These are phyloP conservation scores for Limnephilus auricula DNA, from an alignment of 2,888 invertebrate genomes.

Conservation along the genomic window DNA sequence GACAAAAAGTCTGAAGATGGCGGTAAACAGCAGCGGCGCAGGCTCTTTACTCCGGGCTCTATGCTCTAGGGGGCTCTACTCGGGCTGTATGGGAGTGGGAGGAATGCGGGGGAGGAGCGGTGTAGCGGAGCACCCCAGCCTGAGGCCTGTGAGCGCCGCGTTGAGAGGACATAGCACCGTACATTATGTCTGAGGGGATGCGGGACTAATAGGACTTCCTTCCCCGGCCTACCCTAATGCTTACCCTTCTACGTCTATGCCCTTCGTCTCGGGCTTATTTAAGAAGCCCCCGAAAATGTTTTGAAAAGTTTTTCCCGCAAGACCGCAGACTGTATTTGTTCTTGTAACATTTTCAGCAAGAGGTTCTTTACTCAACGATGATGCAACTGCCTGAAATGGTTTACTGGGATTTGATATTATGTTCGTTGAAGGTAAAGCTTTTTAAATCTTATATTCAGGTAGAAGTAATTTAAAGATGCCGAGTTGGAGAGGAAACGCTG, in stretches of 20 bases:
- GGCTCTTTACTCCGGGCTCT: background rate
- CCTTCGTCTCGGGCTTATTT: background rate
- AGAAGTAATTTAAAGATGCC: background rate
- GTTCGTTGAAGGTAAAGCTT: background rate
- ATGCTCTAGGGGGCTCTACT: too few relatives aligned
- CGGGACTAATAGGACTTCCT: background rate
- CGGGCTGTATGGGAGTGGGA: too few relatives aligned
- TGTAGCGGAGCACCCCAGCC: background rate
- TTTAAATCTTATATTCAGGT: background rate
- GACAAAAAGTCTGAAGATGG: constrained; percentile 33
- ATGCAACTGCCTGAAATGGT: background rate
- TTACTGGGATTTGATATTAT: background rate
- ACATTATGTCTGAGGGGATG: background rate
- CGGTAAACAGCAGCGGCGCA: background rate
- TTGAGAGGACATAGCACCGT: background rate
- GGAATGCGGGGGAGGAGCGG: too few relatives aligned
- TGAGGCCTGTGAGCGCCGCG: background rate
- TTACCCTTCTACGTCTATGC: background rate
- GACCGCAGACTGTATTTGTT: background rate
- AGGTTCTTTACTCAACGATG: background rate
- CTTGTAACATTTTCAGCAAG: background rate
- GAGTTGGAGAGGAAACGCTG: background rate
- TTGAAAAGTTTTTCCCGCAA: background rate
- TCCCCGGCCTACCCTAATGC: background rate
- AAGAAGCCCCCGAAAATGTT: background rate